phyloP scores from a whole-genome alignment of 2,113 vertebrate species.

The Peucedramus taeniatus region DNA sequence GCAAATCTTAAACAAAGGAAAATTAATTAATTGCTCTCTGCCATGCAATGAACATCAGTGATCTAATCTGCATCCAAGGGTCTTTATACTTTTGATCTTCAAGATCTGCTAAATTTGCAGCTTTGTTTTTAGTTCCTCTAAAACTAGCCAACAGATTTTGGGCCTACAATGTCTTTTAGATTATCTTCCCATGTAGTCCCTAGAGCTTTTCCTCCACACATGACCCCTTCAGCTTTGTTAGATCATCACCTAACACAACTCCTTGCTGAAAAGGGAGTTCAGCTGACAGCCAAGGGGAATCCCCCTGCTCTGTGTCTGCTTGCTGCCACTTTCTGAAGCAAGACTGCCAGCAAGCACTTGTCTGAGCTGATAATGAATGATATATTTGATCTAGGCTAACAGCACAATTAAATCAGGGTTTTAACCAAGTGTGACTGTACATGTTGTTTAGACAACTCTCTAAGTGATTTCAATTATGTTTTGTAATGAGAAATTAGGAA shows the following conservation, averaged over 20 bases:
- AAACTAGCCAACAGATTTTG: neutral
- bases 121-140: neutral
- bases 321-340: neutral
- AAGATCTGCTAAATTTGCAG: neutral
- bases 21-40: neutral
- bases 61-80: neutral
- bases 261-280: neutral
- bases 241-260: neutral
- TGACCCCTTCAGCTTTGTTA: neutral
- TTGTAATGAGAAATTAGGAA: neutral
- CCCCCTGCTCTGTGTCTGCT: neutral
- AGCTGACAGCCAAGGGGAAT: neutral
- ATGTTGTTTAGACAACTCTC: neutral
- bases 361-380: neutral
- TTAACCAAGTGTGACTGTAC: neutral
- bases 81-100: neutral
- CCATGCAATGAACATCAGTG: neutral
- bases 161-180: neutral
- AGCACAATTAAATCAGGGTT: neutral
- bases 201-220: neutral
- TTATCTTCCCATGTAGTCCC: neutral
- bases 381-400: neutral
- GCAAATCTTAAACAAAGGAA: neutral
- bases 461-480: neutral
- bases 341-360: neutral